Evolutionary conservation across 2,797 vertebrate genomes (phyloP), one percentile per base, ranked within the genome.

Genomic region (Yasuhikotakia modesta): DNA sequence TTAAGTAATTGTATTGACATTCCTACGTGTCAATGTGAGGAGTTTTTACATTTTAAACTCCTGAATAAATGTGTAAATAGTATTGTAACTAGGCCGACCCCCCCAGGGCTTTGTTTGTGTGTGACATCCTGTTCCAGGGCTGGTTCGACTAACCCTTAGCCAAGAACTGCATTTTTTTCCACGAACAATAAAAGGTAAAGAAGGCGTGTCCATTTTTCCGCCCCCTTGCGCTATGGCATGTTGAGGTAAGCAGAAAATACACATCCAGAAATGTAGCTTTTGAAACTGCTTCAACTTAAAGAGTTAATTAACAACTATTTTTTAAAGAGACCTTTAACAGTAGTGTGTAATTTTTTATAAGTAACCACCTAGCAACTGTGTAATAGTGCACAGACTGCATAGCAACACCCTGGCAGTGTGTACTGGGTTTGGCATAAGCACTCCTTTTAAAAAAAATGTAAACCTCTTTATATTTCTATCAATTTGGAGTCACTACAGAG

Each of bases 41-140:
- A n/a, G 4, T 13, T 46, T n/a, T 46, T n/a, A 22, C n/a, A 13
- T 39, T 76, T 22, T 46, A 58, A 69, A 19, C 27, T 60, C 61
- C 3, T 6, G 10, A 69, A 61, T n/a, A 5, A 78, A 50, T 19
- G 19, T 22, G 48, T 52, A 67, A 78, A 66, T 24, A 24, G 19
- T 50, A 24, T 30, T 3, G 21, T 12, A 43, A 24, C 21, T 45
- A 57, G 12, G 22, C 53, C 1, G 21, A 12, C 13, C 21, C 24
- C 5, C 46, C 39, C 11, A 21, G 10, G 50, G 22, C 32, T 83
- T 17, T 70, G 65, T 69, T 68, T 60, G 27, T 53, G 46, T 64
- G 19, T 75, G 45, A 79, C 71, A 81, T 86, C 50, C 81, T 83
- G 79, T 65, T 80, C 63, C 74, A 27, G 46, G 71, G 27, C 72